Conservation (phyloP, 2,888 invertebrate species). For the Gasteruption jaculator region DNA sequence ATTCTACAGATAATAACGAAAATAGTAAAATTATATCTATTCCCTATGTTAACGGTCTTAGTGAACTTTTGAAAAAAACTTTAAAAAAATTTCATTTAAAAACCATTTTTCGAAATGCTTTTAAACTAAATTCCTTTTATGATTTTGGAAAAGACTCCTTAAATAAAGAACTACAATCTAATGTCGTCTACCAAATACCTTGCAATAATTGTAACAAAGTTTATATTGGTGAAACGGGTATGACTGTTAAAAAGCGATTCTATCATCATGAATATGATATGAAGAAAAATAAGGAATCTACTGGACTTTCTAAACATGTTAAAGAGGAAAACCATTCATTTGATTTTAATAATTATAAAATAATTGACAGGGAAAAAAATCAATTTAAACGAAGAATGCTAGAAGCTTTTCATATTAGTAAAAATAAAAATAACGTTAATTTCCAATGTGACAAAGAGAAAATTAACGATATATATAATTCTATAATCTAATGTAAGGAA, state of each 20-base stretch:
- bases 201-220: too few species aligned
- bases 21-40: neutral
- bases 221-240: too few species aligned
- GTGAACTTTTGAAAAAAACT: neutral
- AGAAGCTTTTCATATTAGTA: conserved; percentile 14
- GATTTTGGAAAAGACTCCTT: conserved; percentile 9
- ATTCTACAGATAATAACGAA: conserved; percentile 6
- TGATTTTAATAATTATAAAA: conserved; percentile 11
- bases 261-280: too few species aligned
- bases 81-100: too few species aligned
- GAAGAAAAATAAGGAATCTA: too few species aligned
- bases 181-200: too few species aligned
- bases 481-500: too few species aligned
- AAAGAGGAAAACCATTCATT: conserved; percentile 5
- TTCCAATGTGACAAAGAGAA: too few species aligned
- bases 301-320: neutral
- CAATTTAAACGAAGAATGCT: conserved; percentile 10
- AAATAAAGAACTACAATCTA: too few species aligned
- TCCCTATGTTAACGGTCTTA: neutral
- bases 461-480: too few species aligned
- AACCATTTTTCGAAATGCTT: neutral
- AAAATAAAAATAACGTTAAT: neutral
- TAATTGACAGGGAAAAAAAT: conserved; percentile 9
- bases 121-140: conserved; percentile 2
- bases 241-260: too few species aligned